phyloP scores from a whole-genome alignment of 2,113 vertebrate species.

The Neolamprologus variostigma region DNA sequence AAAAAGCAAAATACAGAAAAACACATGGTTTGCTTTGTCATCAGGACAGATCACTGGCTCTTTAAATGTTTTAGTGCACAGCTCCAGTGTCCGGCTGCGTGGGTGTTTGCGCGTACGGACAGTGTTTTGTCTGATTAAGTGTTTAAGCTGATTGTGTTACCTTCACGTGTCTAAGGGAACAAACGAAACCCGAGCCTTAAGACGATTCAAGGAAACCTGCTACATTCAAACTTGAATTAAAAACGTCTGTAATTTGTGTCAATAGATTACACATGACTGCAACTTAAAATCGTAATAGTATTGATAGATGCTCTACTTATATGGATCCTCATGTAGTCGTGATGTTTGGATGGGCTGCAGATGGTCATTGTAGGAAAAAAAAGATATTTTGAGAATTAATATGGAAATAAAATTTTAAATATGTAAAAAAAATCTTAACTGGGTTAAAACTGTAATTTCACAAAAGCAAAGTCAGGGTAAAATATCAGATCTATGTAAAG shows the following conservation, averaged over 20 bases:
- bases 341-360: background rate
- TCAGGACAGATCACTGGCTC: background rate
- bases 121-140: slow-evolving; percentile 12
- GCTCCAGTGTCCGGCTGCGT: background rate
- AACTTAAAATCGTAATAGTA: background rate
- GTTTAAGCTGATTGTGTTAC: slow-evolving; percentile 1
- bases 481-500: background rate
- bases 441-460: background rate
- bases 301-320: rapidly evolving
- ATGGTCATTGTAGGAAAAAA: background rate
- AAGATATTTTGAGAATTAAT: background rate
- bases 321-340: background rate
- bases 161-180: background rate
- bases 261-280: background rate
- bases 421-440: background rate
- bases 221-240: background rate
- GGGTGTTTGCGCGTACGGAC: background rate
- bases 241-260: background rate
- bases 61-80: slow-evolving; percentile 7
- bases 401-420: background rate
- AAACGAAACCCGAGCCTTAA: background rate
- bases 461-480: background rate
- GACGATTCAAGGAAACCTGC: background rate
- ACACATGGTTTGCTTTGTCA: background rate
- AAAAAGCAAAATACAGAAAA: background rate